Percentiles rank a stretch among this genome's conserved stretches.
Conservation (phyloP, 2,113 vertebrate species). For the Sturnus vulgaris region DNA sequence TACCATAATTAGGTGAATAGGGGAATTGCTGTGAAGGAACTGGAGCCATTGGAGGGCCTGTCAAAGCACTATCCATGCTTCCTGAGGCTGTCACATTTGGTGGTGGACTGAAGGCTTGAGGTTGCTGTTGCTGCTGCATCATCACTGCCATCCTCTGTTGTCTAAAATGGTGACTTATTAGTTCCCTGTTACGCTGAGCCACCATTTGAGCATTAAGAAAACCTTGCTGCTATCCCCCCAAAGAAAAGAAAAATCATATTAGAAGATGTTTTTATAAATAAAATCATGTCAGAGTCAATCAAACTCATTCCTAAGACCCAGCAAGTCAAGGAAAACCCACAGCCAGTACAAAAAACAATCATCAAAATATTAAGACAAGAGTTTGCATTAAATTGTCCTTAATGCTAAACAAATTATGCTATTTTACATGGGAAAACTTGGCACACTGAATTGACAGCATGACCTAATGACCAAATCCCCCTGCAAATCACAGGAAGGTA, state of each 20-base stretch:
- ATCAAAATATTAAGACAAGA: background rate
- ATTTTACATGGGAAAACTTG: background rate
- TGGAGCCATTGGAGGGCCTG: slow-evolving; percentile 79
- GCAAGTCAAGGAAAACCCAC: background rate
- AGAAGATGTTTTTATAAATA: background rate
- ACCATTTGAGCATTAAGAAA: slow-evolving; percentile 96
- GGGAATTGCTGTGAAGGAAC: slow-evolving; percentile 87
- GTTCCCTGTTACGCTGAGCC: slow-evolving; percentile 90
- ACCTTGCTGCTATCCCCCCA: slow-evolving; percentile 73
- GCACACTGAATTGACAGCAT: background rate
- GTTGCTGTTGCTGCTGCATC: slow-evolving; percentile 86
- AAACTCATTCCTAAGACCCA: background rate
- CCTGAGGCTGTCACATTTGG: slow-evolving; percentile 91
- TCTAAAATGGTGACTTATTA: slow-evolving; percentile 88
- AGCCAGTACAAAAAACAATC: background rate
- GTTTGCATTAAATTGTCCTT: background rate
- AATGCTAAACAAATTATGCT: background rate
- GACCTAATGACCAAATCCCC: background rate
- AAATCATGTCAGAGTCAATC: background rate
- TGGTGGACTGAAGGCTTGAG: slow-evolving; percentile 89
- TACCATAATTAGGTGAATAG: slow-evolving; percentile 91
- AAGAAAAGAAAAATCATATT: slow-evolving; percentile 26
- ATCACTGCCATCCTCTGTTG: slow-evolving; percentile 89
- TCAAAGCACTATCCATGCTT: slow-evolving; percentile 84
- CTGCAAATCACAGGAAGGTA: background rate